Percentiles rank a stretch among this genome's conserved stretches.
phyloP scores from a whole-genome alignment of 1,140 invertebrate species.

The Aethina tumida region DNA sequence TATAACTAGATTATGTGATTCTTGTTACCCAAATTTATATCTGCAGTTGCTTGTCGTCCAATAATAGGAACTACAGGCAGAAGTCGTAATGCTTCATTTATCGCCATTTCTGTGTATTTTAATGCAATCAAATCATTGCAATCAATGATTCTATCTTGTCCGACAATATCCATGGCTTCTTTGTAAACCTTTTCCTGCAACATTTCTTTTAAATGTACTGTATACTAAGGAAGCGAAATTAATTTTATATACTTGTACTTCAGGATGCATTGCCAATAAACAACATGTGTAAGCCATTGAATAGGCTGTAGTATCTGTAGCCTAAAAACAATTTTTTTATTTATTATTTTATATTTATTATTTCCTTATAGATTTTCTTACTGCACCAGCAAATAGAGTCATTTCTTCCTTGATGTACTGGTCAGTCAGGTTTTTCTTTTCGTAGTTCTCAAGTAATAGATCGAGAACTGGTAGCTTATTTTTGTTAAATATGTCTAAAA shows the following conservation, averaged over 20 bases:
- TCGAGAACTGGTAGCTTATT: too few species aligned
- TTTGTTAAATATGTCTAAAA: too few species aligned
- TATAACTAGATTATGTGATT: too few species aligned
- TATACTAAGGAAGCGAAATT: too few species aligned
- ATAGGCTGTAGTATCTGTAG: constrained; percentile 10
- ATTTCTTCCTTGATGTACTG: too few species aligned
- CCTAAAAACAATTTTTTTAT: too few species aligned
- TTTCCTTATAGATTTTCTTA: too few species aligned
- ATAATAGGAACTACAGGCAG: constrained; percentile 8
- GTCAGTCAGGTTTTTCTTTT: too few species aligned
- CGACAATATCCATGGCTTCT: constrained; percentile 11
- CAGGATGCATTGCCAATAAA: constrained; percentile 10
- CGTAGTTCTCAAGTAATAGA: too few species aligned
- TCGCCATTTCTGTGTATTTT: constrained; percentile 12
- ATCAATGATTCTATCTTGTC: constrained; percentile 8
- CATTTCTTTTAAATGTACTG: too few species aligned
- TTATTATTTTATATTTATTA: too few species aligned
- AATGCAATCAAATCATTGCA: constrained; percentile 9
- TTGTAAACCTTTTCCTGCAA: constrained; percentile 27
- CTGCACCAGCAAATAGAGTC: too few species aligned
- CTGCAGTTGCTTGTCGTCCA: constrained; percentile 5
- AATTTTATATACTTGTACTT: constrained; percentile 10
- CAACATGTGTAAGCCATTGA: constrained; percentile 9
- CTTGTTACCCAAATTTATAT: constrained; percentile 7
- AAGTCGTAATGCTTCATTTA: constrained; percentile 11